A percentile compares a stretch with the other conserved stretches of the same genome.
phyloP scores from a whole-genome alignment of 2,113 vertebrate genomes.

The Myotis brandtii region DNA sequence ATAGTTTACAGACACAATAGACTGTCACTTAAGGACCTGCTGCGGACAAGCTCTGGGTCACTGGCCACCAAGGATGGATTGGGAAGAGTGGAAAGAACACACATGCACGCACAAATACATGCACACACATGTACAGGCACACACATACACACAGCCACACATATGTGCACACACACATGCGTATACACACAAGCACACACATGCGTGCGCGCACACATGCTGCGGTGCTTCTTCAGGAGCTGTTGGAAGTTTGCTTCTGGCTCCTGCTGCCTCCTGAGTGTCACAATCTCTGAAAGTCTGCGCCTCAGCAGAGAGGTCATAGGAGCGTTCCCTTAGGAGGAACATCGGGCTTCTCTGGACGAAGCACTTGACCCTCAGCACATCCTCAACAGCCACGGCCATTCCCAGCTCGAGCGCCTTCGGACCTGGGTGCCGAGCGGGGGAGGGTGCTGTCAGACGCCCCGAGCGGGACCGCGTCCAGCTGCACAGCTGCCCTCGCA shows the following conservation, averaged over 20 bases:
- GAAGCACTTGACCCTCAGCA: background rate
- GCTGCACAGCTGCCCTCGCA: accelerated
- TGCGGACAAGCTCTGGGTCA: constrained; percentile 42
- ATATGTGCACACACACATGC: too few relatives aligned
- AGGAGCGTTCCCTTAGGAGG: accelerated
- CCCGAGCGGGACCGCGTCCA: accelerated
- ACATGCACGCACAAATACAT: too few relatives aligned
- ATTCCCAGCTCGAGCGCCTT: accelerated
- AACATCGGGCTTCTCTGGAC: background rate
- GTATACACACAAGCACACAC: too few relatives aligned
- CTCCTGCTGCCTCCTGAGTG: background rate
- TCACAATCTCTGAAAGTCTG: background rate
- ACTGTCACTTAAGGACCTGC: too few relatives aligned
- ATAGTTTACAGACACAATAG: constrained; percentile 61
- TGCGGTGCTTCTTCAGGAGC: background rate
- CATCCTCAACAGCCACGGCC: accelerated
- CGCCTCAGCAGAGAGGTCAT: background rate
- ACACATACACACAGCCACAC: too few relatives aligned
- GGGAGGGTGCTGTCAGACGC: accelerated
- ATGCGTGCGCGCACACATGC: too few relatives aligned
- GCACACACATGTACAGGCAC: too few relatives aligned
- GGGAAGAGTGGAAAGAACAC: background rate
- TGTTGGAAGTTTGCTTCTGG: accelerated
- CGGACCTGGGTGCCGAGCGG: accelerated
- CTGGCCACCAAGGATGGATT: constrained; percentile 44